A percentile compares a stretch with the other conserved stretches of the same genome.
phyloP scores from a whole-genome alignment of 2,888 invertebrate genomes.

The Ptilodon capucinus region DNA sequence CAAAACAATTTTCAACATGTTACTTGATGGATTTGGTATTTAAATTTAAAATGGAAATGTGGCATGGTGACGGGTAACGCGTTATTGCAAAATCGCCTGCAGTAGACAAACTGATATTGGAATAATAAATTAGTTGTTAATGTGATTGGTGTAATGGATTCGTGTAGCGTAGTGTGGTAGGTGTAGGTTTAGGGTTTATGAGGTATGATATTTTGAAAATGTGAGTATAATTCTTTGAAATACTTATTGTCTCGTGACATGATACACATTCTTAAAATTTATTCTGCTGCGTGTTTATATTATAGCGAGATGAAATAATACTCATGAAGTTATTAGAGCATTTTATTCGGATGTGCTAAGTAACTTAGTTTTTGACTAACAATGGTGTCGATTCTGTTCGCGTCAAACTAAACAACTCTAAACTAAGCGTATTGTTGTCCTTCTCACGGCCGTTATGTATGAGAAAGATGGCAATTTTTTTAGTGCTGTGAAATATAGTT shows the following conservation, averaged over 20 bases:
- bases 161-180: slow-evolving; percentile 22
- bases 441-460: too few relatives aligned
- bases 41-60: neutral
- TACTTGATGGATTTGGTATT: neutral
- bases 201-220: neutral
- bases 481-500: too few relatives aligned
- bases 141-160: slow-evolving; percentile 28
- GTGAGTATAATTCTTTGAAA: too few relatives aligned
- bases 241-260: slow-evolving; percentile 7
- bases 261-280: slow-evolving; percentile 13
- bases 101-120: slow-evolving; percentile 45
- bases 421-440: too few relatives aligned
- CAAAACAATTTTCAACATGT: neutral
- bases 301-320: slow-evolving; percentile 1
- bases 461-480: too few relatives aligned
- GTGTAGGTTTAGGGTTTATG: slow-evolving; percentile 7
- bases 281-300: slow-evolving; percentile 33
- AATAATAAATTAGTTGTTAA: slow-evolving; percentile 32
- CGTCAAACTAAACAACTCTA: too few relatives aligned
- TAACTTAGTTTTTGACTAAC: slow-evolving; percentile 15
- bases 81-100: slow-evolving; percentile 23
- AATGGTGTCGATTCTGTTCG: too few relatives aligned
- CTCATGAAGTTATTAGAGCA: neutral
- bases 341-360: slow-evolving; percentile 30
- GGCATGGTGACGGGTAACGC: neutral